These are phyloP conservation scores for Leptopilina myrica DNA, from an alignment of 2,888 invertebrate species.

Conservation along the genomic window DNA sequence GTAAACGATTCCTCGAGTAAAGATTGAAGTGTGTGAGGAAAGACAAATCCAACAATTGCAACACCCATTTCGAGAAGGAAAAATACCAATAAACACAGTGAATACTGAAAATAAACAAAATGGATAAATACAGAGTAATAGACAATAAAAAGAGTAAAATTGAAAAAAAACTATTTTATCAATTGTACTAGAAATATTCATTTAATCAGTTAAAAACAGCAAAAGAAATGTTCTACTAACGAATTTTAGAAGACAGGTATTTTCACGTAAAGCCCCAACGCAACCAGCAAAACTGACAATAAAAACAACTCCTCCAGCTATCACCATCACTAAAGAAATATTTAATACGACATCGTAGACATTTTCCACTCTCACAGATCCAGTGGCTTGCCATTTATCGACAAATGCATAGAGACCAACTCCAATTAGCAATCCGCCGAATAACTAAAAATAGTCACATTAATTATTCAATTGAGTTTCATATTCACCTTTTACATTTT, in stretches of 20 bases:
- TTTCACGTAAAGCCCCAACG: conserved; percentile 93
- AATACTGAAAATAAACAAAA: conserved; percentile 83
- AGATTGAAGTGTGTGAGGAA: conserved; percentile 92
- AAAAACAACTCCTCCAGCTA: conserved; percentile 93
- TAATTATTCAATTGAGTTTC: background rate
- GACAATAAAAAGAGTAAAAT: background rate
- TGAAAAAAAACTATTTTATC: conserved; percentile 14
- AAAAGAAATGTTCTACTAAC: conserved; percentile 79
- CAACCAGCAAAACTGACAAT: conserved; percentile 96
- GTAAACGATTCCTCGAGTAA: conserved; percentile 91
- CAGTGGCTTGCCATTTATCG: conserved; percentile 94
- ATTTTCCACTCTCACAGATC: conserved; percentile 89
- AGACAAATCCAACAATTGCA: conserved; percentile 95
- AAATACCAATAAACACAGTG: conserved; percentile 90
- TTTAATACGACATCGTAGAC: conserved; percentile 94
- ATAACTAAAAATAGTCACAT: conserved; percentile 82
- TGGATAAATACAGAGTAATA: conserved; percentile 39
- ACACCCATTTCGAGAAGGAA: conserved; percentile 95
- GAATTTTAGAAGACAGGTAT: conserved; percentile 93
- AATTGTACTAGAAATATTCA: conserved; percentile 23
- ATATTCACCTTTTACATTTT: background rate
- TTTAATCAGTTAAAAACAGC: background rate
- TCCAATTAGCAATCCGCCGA: conserved; percentile 91
- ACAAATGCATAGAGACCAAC: conserved; percentile 94
- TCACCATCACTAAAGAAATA: conserved; percentile 92